Conservation (phyloP, 2,888 invertebrate species). For the Oscheius onirici region DNA sequence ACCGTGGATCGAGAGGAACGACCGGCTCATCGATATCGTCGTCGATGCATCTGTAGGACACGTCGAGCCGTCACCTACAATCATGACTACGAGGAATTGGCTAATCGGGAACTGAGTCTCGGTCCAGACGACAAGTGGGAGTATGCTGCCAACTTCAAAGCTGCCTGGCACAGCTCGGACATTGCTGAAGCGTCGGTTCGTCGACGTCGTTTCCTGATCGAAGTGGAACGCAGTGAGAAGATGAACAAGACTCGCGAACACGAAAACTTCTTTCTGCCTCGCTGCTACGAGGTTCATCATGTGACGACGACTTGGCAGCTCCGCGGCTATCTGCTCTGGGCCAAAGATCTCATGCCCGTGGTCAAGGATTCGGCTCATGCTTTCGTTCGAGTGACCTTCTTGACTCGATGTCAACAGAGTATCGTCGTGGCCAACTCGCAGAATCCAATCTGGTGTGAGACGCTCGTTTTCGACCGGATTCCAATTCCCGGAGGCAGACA, state of each 20-base stretch:
- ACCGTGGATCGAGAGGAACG: constrained; percentile 35
- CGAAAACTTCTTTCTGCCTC: constrained; percentile 38
- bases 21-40: constrained; percentile 39
- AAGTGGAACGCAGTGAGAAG: constrained; percentile 42
- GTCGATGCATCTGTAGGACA: constrained; percentile 40
- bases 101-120: constrained; percentile 1
- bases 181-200: constrained; percentile 12
- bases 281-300: constrained; percentile 62
- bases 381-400: constrained; percentile 63
- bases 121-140: constrained; percentile 35
- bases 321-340: constrained; percentile 59
- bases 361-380: constrained; percentile 54
- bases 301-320: constrained; percentile 49
- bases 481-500: constrained; percentile 58
- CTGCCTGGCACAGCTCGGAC: constrained; percentile 38
- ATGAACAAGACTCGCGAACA: constrained; percentile 12
- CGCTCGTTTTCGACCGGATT: constrained; percentile 61
- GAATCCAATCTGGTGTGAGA: constrained; percentile 69
- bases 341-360: constrained; percentile 55
- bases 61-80: constrained; percentile 26
- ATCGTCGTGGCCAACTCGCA: constrained; percentile 57
- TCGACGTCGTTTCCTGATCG: constrained; percentile 48
- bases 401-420: constrained; percentile 55
- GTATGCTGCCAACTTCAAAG: constrained; percentile 48
- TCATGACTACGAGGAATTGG: constrained; percentile 25